These are phyloP conservation scores for Sebastes nivosus DNA, from an alignment of 2,797 vertebrate species.

Conservation along the genomic window DNA sequence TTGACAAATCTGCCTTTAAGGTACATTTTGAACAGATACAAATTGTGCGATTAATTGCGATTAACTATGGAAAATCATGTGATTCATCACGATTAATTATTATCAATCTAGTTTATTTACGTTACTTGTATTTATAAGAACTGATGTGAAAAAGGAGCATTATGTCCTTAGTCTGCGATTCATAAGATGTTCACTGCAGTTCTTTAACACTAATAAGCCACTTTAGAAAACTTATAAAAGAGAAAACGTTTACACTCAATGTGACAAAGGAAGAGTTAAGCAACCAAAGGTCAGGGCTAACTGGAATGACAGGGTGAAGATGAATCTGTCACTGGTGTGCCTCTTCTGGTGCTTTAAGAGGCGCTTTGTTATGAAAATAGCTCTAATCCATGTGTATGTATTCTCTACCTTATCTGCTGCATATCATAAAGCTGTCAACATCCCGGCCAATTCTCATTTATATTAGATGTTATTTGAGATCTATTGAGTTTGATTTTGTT, in stretches of 20 bases:
- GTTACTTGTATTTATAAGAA: neutral
- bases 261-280: neutral
- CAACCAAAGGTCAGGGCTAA: slow-evolving; percentile 6
- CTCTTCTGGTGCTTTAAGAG: slow-evolving; percentile 21
- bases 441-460: slow-evolving; percentile 52
- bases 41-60: fast-evolving
- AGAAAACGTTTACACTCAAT: neutral
- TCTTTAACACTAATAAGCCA: slow-evolving; percentile 2
- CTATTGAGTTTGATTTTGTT: slow-evolving; percentile 67
- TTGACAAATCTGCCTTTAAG: too few relatives aligned
- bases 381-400: slow-evolving; percentile 19
- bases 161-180: neutral
- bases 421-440: slow-evolving; percentile 69
- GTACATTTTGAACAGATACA: too few relatives aligned
- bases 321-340: slow-evolving; percentile 24
- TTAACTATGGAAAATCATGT: too few relatives aligned
- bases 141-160: neutral
- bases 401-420: slow-evolving; percentile 50
- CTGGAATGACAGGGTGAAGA: slow-evolving; percentile 26
- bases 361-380: slow-evolving; percentile 45
- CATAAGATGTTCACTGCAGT: neutral
- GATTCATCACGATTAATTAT: too few relatives aligned
- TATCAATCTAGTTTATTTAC: neutral
- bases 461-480: slow-evolving; percentile 69
- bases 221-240: neutral